phyloP scores from a whole-genome alignment of 2,888 invertebrate species.

The Drosophila fungiperda region DNA sequence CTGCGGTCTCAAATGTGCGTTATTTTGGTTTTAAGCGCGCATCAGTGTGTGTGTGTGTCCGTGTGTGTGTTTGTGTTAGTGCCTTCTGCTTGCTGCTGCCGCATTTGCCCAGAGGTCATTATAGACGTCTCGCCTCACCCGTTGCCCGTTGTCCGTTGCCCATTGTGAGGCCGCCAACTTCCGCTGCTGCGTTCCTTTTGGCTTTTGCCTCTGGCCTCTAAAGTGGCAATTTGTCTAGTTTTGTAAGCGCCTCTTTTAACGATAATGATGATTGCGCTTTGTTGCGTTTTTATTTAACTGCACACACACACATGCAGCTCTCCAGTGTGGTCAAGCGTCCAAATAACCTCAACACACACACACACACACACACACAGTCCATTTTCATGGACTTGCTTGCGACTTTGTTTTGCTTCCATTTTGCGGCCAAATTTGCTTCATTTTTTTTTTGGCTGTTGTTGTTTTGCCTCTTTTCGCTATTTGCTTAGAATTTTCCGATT shows the following conservation, averaged over 20 bases:
- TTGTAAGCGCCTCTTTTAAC: slow-evolving; percentile 81
- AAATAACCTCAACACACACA: slow-evolving; percentile 43
- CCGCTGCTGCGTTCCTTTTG: slow-evolving; percentile 46
- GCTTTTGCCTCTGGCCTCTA: slow-evolving; percentile 65
- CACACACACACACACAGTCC: slow-evolving; percentile 28
- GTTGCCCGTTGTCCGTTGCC: slow-evolving; percentile 21
- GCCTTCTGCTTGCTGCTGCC: slow-evolving; percentile 28
- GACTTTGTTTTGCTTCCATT: slow-evolving; percentile 43
- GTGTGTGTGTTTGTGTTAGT: slow-evolving; percentile 11
- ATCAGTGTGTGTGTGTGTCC: slow-evolving; percentile 11
- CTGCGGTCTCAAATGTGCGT: slow-evolving; percentile 76
- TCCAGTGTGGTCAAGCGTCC: slow-evolving; percentile 43
- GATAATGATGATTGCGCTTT: slow-evolving; percentile 81
- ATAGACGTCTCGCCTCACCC: slow-evolving; percentile 51
- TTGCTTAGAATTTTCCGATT: slow-evolving; percentile 71
- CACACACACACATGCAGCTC: slow-evolving; percentile 42
- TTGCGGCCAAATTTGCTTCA: slow-evolving; percentile 29
- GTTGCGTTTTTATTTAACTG: slow-evolving; percentile 79
- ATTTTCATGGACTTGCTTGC: slow-evolving; percentile 27
- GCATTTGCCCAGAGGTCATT: slow-evolving; percentile 75
- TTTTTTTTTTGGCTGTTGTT: neutral
- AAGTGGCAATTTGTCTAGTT: slow-evolving; percentile 82
- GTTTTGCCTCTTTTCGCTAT: slow-evolving; percentile 42
- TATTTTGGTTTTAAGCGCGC: slow-evolving; percentile 72
- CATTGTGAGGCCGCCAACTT: slow-evolving; percentile 54